Conservation (phyloP, 2,888 invertebrate genomes). For the Coecobrya sp. region DNA sequence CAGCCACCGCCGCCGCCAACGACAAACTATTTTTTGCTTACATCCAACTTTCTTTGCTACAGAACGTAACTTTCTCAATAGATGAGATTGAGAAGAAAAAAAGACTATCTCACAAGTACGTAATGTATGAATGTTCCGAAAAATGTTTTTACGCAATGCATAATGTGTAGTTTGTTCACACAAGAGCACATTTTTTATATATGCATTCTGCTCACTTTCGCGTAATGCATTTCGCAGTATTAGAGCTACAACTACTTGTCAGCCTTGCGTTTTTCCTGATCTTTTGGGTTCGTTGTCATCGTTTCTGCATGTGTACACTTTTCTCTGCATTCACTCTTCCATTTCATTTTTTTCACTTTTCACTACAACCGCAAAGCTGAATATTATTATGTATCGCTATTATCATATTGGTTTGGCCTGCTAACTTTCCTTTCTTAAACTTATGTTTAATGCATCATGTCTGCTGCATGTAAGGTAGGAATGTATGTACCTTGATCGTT, state of each 20-base stretch:
- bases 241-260: neutral
- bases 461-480: neutral
- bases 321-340: slow-evolving; percentile 48
- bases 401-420: neutral
- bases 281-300: neutral
- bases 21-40: neutral
- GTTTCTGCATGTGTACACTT: slow-evolving; percentile 58
- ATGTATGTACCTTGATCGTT: neutral
- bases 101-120: neutral
- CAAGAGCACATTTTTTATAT: slow-evolving; percentile 10
- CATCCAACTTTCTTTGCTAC: slow-evolving; percentile 25
- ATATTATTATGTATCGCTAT: neutral
- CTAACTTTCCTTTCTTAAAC: neutral
- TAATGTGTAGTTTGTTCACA: slow-evolving; percentile 2
- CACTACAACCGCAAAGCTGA: neutral
- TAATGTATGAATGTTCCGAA: neutral
- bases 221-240: neutral
- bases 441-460: slow-evolving; percentile 29
- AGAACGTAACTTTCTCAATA: slow-evolving; percentile 16
- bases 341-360: slow-evolving; percentile 27
- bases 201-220: slow-evolving; percentile 2
- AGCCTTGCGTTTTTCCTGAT: neutral
- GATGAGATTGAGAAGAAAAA: slow-evolving; percentile 6
- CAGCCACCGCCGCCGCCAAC: neutral
- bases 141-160: slow-evolving; percentile 26